phyloP scores from a whole-genome alignment of 2,113 vertebrate genomes.

The Butorides virescens region DNA sequence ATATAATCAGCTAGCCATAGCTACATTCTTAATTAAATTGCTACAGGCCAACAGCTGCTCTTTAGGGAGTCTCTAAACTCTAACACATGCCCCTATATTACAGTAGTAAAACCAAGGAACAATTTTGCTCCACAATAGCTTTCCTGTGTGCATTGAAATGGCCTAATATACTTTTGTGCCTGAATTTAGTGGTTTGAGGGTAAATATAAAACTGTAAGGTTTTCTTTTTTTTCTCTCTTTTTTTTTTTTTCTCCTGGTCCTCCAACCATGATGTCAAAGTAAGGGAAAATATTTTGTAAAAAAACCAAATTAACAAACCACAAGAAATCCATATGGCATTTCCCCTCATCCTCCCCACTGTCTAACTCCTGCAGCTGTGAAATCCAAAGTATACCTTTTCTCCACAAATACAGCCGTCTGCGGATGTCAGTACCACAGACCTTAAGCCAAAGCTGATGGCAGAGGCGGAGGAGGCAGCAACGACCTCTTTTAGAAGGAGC shows the following conservation, averaged over 20 bases:
- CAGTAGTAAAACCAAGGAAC: slow-evolving; percentile 23
- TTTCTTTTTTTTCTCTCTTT: background rate
- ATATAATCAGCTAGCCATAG: background rate
- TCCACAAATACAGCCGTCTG: background rate
- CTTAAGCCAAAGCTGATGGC: background rate
- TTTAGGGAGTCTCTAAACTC: slow-evolving; percentile 18
- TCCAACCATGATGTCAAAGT: background rate
- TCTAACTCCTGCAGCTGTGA: background rate
- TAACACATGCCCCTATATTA: slow-evolving; percentile 8
- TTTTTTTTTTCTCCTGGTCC: background rate
- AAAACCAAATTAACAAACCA: background rate
- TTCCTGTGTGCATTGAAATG: slow-evolving; percentile 22
- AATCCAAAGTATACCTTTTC: background rate
- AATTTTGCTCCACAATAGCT: background rate
- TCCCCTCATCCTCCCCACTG: background rate
- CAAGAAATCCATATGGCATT: background rate
- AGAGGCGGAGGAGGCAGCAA: background rate
- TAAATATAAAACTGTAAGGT: background rate
- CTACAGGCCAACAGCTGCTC: background rate
- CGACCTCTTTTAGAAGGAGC: background rate
- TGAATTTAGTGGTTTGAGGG: slow-evolving; percentile 22
- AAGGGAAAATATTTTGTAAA: background rate
- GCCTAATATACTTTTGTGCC: background rate
- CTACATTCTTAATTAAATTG: slow-evolving; percentile 3
- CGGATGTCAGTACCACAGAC: background rate